Conservation (phyloP, 1,140 invertebrate species). For the Hydropsyche tenuis region DNA sequence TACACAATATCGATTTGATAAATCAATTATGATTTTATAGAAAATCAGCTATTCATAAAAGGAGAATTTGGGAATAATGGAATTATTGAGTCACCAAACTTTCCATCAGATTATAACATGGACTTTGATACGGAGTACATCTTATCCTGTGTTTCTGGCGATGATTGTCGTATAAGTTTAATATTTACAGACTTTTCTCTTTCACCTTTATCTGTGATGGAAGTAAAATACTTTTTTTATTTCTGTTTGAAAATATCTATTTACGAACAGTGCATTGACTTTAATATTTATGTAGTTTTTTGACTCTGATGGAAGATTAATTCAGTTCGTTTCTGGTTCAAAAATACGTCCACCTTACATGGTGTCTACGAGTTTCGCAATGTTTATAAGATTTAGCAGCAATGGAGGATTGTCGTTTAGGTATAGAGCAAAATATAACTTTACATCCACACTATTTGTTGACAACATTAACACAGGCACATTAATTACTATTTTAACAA, state of each 20-base stretch:
- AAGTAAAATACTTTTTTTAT: conserved; percentile 59
- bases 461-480: conserved; percentile 51
- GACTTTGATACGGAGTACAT: conserved; percentile 70
- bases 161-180: conserved; percentile 65
- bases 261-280: not conserved
- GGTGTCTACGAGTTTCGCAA: conserved; percentile 65
- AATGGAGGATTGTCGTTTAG: conserved; percentile 71
- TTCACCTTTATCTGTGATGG: conserved; percentile 69
- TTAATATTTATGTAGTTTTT: conserved; percentile 64
- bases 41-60: conserved; percentile 65
- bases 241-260: conserved; percentile 31
- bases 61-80: conserved; percentile 55
- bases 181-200: conserved; percentile 74
- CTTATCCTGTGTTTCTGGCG: conserved; percentile 60
- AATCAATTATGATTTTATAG: conserved; percentile 56
- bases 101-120: conserved; percentile 69
- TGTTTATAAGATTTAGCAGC: conserved; percentile 71
- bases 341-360: conserved; percentile 70
- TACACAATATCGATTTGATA: too few species aligned
- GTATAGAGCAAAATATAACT: conserved; percentile 71
- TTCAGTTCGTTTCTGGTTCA: conserved; percentile 68
- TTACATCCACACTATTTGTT: conserved; percentile 60
- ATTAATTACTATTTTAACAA: not conserved
- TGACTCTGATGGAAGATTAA: conserved; percentile 68
- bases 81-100: conserved; percentile 64